A percentile compares a stretch with the other conserved stretches of the same genome.
Conservation (phyloP, 2,888 invertebrate species). For the Stratiomys singularior region DNA sequence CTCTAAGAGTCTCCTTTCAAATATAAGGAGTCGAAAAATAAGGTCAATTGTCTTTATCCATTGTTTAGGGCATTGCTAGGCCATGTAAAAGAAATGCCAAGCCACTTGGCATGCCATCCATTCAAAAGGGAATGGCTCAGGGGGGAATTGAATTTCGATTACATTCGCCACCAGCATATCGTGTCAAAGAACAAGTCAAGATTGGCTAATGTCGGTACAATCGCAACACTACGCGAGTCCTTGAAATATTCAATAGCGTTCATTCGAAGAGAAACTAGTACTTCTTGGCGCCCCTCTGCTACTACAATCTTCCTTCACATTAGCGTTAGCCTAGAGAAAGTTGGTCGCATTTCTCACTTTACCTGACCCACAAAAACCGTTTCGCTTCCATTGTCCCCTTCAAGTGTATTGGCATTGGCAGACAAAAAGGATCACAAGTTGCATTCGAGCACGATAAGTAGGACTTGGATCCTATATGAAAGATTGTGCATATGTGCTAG, state of each 20-base stretch:
- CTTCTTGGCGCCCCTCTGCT: conserved; percentile 9
- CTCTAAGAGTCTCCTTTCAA: conserved; percentile 20
- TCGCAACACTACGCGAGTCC: conserved; percentile 38
- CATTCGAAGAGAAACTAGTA: conserved; percentile 40
- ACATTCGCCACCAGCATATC: conserved; percentile 2
- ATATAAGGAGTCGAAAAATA: conserved; percentile 31
- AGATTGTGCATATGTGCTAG: not conserved
- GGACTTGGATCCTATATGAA: conserved; percentile 9
- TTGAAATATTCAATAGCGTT: conserved; percentile 44
- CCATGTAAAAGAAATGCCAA: conserved; percentile 11
- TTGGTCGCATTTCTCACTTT: conserved; percentile 32
- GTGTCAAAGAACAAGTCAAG: conserved; percentile 4
- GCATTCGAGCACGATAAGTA: conserved; percentile 40
- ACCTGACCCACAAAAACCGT: conserved; percentile 35
- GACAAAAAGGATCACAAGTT: conserved; percentile 39
- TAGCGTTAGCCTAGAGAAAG: conserved; percentile 36
- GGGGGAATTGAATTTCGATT: conserved; percentile 9
- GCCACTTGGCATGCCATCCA: not conserved
- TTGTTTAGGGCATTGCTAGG: conserved; percentile 25
- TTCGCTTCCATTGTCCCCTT: conserved; percentile 34
- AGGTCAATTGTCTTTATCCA: conserved; percentile 48
- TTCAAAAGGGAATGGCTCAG: not conserved
- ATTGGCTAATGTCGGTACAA: conserved; percentile 16
- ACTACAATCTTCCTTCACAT: not conserved
- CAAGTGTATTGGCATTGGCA: conserved; percentile 45